These are phyloP conservation scores for Ophion ventricosus DNA, from an alignment of 2,888 invertebrate species.

Conservation along the genomic window DNA sequence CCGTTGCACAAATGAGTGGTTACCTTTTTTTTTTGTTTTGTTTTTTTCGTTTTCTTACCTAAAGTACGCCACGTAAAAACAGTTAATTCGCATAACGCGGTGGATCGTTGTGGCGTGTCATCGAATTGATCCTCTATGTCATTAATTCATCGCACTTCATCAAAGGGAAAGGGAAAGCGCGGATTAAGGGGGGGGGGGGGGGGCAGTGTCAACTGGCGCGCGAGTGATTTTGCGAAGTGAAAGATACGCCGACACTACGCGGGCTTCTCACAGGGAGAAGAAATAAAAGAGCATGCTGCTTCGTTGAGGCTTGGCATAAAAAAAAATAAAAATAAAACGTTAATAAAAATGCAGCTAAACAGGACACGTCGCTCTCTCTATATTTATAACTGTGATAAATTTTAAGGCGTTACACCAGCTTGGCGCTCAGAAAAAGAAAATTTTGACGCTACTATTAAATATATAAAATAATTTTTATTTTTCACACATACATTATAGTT, in stretches of 20 bases:
- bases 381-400: slow-evolving; percentile 41
- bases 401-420: too few relatives aligned
- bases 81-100: slow-evolving; percentile 38
- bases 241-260: slow-evolving; percentile 47
- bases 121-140: slow-evolving; percentile 46
- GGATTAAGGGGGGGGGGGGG: slow-evolving; percentile 5
- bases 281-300: slow-evolving; percentile 62
- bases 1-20: slow-evolving; percentile 54
- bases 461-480: too few relatives aligned
- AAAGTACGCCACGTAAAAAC: slow-evolving; percentile 7
- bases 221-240: slow-evolving; percentile 64
- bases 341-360: slow-evolving; percentile 35
- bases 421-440: too few relatives aligned
- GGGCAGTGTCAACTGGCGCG: slow-evolving; percentile 1
- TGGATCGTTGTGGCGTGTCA: slow-evolving; percentile 39
- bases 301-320: slow-evolving; percentile 55
- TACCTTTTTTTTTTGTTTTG: background rate
- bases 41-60: background rate
- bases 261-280: slow-evolving; percentile 21
- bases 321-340: slow-evolving; percentile 43
- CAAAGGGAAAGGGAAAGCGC: background rate
- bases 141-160: slow-evolving; percentile 31
- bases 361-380: slow-evolving; percentile 19
- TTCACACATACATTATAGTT: too few relatives aligned
- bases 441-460: too few relatives aligned